Conservation (phyloP, 2,888 invertebrate species). For the Oscheius myriophilus region DNA sequence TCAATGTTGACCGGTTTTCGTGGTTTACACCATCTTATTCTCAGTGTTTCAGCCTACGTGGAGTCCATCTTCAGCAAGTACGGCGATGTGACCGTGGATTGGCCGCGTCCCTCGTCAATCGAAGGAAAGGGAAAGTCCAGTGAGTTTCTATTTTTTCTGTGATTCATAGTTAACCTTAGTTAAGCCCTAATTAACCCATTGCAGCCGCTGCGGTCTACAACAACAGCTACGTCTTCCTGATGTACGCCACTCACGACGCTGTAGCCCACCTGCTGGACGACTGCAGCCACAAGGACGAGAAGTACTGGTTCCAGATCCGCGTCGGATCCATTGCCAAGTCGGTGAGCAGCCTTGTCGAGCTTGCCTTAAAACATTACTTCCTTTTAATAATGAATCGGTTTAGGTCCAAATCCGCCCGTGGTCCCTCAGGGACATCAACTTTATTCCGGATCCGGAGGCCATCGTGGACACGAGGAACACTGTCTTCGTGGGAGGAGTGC, state of each 20-base stretch:
- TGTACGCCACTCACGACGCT: constrained; percentile 89
- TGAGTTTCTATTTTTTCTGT: background rate
- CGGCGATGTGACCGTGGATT: constrained; percentile 95
- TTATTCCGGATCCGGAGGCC: constrained; percentile 82
- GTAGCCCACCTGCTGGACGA: constrained; percentile 95
- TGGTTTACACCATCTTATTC: too few relatives aligned
- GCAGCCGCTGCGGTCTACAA: background rate
- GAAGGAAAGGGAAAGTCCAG: background rate
- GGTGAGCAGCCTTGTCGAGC: too few relatives aligned
- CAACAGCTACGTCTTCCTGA: constrained; percentile 75
- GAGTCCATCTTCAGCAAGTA: constrained; percentile 96
- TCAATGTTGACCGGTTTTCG: too few relatives aligned
- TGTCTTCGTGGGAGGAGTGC: constrained; percentile 98
- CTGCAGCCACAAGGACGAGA: constrained; percentile 84
- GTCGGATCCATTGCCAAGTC: constrained; percentile 2
- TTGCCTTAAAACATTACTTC: too few relatives aligned
- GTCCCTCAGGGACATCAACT: constrained; percentile 52
- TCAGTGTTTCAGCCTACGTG: constrained; percentile 84
- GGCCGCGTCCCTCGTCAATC: constrained; percentile 96
- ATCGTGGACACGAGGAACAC: constrained; percentile 96
- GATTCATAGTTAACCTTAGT: background rate
- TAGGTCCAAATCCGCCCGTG: constrained; percentile 72
- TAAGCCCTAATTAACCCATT: constrained; percentile 7
- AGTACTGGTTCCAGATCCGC: constrained; percentile 16
- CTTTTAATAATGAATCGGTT: background rate